phyloP scores from a whole-genome alignment of 2,888 invertebrate species.

The Pecten maximus region DNA sequence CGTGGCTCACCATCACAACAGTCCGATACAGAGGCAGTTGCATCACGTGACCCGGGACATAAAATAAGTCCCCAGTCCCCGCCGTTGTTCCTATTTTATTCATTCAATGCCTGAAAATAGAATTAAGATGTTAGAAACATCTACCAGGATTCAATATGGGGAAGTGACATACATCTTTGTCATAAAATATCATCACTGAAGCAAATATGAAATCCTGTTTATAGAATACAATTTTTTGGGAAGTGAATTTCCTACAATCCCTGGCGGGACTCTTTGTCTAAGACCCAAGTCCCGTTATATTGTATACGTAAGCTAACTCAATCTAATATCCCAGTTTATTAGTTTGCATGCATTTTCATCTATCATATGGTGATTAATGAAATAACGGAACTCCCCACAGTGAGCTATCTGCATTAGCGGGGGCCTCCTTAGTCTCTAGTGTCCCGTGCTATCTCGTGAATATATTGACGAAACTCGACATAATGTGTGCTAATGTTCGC shows the following conservation, averaged over 20 bases:
- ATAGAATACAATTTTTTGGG: background rate
- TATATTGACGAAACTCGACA: conserved; percentile 20
- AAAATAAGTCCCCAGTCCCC: background rate
- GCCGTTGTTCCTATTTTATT: conserved; percentile 18
- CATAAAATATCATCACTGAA: background rate
- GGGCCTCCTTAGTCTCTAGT: conserved; percentile 4
- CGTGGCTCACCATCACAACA: background rate
- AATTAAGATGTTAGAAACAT: background rate
- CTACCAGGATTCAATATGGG: background rate
- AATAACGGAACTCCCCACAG: conserved; percentile 12
- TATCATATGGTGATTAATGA: background rate
- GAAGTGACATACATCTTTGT: background rate
- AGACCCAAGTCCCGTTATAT: background rate
- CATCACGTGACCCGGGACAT: conserved; percentile 23
- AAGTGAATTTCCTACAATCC: background rate
- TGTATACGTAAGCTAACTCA: background rate
- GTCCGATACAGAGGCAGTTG: background rate
- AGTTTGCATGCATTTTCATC: conserved; percentile 29
- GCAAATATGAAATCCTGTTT: background rate
- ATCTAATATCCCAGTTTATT: background rate
- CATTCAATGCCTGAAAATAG: background rate
- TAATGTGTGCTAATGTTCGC: conserved; percentile 29
- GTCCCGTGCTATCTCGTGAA: conserved; percentile 16
- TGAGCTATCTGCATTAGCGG: conserved; percentile 6
- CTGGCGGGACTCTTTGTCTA: conserved; percentile 25